Evolutionary conservation across 2,888 invertebrate genomes (phyloP).

Genomic region (Drosophila histrio): DNA sequence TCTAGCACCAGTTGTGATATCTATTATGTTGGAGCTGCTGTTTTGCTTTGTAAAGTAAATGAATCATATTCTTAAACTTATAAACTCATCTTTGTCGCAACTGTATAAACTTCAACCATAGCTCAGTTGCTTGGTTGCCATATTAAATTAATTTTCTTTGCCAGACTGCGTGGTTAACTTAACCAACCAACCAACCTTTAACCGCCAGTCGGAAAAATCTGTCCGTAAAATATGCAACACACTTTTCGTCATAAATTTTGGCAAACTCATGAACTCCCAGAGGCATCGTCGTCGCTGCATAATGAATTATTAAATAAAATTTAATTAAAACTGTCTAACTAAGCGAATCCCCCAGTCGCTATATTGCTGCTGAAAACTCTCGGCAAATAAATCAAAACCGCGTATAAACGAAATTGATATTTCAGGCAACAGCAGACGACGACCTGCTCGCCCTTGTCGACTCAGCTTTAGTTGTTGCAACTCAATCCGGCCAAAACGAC

Average conservation of each 20-base stretch:
- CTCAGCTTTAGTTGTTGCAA: conserved; percentile 25
- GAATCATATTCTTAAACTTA: not conserved
- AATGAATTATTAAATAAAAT: conserved; percentile 74
- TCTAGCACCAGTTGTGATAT: not conserved
- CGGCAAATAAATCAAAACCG: conserved; percentile 64
- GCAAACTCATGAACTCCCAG: conserved; percentile 39
- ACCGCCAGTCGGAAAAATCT: not conserved
- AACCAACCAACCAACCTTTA: not conserved
- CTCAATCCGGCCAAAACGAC: conserved; percentile 25
- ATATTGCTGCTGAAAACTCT: conserved; percentile 25
- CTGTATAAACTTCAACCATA: not conserved
- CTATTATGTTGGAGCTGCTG: not conserved
- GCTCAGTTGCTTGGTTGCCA: not conserved
- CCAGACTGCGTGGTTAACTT: conserved; percentile 24
- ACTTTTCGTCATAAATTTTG: conserved; percentile 55
- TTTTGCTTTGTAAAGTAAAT: not conserved
- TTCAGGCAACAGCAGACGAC: not conserved
- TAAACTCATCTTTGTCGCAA: not conserved
- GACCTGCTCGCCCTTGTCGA: conserved; percentile 1
- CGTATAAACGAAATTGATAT: conserved; percentile 55
- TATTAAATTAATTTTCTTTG: conserved; percentile 15
- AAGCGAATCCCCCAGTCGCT: conserved; percentile 44
- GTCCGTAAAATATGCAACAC: conserved; percentile 67
- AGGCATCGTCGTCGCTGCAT: conserved; percentile 5
- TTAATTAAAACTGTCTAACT: conserved; percentile 73